Conservation (phyloP, 2,113 vertebrate genomes). For the Microcebus griseorufus region DNA sequence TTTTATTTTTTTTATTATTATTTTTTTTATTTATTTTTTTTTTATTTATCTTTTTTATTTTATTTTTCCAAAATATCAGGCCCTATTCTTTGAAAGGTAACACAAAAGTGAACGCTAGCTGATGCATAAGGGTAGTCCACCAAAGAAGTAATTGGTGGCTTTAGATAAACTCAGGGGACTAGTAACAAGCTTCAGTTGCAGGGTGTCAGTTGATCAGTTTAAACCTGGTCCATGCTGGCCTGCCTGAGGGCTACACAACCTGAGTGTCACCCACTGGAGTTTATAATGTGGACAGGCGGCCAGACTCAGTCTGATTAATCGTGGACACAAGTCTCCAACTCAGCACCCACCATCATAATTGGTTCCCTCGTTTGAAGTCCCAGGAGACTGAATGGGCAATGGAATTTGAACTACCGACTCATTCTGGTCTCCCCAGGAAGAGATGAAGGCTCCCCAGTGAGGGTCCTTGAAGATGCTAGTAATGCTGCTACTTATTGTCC, state of each 20-base stretch:
- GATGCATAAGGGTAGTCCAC: background rate
- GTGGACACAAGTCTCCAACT: constrained; percentile 2
- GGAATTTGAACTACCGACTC: constrained; percentile 52
- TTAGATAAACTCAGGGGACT: background rate
- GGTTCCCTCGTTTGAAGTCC: constrained; percentile 40
- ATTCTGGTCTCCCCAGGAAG: constrained; percentile 4
- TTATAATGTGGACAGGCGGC: background rate
- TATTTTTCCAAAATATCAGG: background rate
- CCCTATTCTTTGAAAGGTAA: constrained; percentile 2
- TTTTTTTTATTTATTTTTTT: too few relatives aligned
- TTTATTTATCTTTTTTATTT: background rate
- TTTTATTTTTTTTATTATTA: background rate
- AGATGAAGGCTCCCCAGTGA: background rate
- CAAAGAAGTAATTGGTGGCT: constrained; percentile 12
- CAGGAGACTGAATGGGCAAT: constrained; percentile 18
- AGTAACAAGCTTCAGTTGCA: background rate
- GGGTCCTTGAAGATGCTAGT: background rate
- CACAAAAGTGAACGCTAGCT: background rate
- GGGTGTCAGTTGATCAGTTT: constrained; percentile 1
- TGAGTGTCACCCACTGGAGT: background rate
- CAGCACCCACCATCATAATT: constrained; percentile 43
- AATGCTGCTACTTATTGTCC: constrained; percentile 3
- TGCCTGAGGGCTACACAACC: background rate
- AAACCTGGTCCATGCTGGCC: background rate
- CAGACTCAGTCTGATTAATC: background rate